phyloP scores from a whole-genome alignment of 2,888 invertebrate genomes.

The Diachrysia chrysitis region DNA sequence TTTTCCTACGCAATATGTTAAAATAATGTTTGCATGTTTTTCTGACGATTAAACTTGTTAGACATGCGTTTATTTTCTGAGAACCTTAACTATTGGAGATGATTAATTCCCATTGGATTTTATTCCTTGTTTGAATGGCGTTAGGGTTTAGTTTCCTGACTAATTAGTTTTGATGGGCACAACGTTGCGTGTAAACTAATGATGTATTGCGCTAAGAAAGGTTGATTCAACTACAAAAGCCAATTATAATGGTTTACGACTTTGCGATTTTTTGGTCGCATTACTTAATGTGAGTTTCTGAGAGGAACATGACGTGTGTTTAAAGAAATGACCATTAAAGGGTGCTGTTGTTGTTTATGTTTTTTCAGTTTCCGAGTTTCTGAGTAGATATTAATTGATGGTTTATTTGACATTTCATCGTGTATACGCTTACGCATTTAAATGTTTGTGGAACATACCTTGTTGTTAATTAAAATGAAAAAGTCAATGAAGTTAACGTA shows the following conservation, averaged over 20 bases:
- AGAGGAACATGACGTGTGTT: neutral
- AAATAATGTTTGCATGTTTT: neutral
- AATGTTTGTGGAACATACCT: neutral
- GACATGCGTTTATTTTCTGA: slow-evolving; percentile 1
- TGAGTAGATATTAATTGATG: neutral
- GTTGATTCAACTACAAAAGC: slow-evolving; percentile 21
- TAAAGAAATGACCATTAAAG: slow-evolving; percentile 2
- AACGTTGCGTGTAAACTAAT: slow-evolving; percentile 28
- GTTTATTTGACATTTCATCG: neutral
- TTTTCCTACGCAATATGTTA: slow-evolving; percentile 4
- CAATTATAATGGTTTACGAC: slow-evolving; percentile 32
- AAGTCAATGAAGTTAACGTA: neutral
- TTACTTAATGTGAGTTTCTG: neutral
- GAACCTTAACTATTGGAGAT: neutral
- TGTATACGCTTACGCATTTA: neutral
- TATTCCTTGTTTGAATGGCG: slow-evolving; percentile 10
- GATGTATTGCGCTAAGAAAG: slow-evolving; percentile 19
- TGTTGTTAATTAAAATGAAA: neutral
- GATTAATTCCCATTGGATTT: neutral
- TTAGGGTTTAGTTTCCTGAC: slow-evolving; percentile 16
- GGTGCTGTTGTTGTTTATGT: neutral
- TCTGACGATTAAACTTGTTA: neutral
- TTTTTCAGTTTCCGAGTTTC: neutral
- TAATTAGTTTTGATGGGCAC: neutral
- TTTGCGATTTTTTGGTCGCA: slow-evolving; percentile 19